phyloP scores from a whole-genome alignment of 2,113 vertebrate genomes.

The Cheirogaleus medius region DNA sequence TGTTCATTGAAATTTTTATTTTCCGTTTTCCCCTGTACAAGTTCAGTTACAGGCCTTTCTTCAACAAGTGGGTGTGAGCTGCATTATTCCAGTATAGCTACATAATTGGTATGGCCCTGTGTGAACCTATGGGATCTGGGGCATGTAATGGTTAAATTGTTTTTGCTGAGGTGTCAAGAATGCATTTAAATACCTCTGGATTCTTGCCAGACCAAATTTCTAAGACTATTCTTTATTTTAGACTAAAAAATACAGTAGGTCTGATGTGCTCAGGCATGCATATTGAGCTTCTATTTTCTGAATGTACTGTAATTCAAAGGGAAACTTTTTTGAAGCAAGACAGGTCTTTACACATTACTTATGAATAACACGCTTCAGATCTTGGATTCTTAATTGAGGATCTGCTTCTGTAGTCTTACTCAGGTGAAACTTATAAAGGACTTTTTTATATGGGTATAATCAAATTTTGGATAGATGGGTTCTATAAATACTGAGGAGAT shows the following conservation, averaged over 20 bases:
- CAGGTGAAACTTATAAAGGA: slow-evolving; percentile 18
- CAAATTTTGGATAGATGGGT: slow-evolving; percentile 5
- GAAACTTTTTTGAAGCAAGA: slow-evolving; percentile 48
- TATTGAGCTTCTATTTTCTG: slow-evolving; percentile 59
- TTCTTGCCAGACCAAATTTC: slow-evolving; percentile 38
- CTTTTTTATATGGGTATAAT: not conserved
- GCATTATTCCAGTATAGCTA: slow-evolving; percentile 17
- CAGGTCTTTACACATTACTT: slow-evolving; percentile 40
- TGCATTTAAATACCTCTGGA: slow-evolving; percentile 62
- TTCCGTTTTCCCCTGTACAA: slow-evolving; percentile 15
- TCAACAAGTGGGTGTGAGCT: not conserved
- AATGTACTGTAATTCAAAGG: slow-evolving; percentile 44
- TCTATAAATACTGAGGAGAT: not conserved
- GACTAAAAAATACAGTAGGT: slow-evolving; percentile 47
- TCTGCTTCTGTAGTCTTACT: slow-evolving; percentile 53
- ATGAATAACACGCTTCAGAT: slow-evolving; percentile 48
- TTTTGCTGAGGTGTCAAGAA: slow-evolving; percentile 57
- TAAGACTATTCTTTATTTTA: slow-evolving; percentile 41
- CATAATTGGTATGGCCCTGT: slow-evolving; percentile 7
- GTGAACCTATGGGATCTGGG: slow-evolving; percentile 44
- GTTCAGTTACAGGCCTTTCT: slow-evolving; percentile 47
- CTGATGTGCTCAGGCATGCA: not conserved
- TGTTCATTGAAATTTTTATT: slow-evolving; percentile 21
- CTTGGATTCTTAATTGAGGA: slow-evolving; percentile 61
- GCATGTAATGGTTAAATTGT: slow-evolving; percentile 49